Evolutionary conservation across 37 sponge, comb jelly and placozoan genomes (phyloP).

Genomic region (Mnemiopsis leidyi): DNA sequence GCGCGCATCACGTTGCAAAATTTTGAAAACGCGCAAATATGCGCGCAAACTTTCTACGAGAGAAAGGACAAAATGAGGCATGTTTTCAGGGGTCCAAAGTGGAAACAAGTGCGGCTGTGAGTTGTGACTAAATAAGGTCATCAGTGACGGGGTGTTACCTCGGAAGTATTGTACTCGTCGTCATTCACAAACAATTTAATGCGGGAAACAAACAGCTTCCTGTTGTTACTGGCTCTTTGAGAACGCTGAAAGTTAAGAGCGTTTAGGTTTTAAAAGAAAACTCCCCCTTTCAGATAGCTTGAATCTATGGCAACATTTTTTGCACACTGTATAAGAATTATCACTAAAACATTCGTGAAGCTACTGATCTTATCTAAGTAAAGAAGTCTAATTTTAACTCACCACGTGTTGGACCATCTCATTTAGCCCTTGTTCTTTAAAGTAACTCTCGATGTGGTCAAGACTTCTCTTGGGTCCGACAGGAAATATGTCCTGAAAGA

Average conservation of each 20-base stretch:
- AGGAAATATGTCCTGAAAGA: constrained; percentile 20
- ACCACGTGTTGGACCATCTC: constrained; percentile 46
- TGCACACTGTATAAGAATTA: no score
- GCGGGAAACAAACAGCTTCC: background rate
- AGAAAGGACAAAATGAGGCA: background rate
- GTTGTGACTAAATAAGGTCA: background rate
- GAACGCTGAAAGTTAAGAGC: background rate
- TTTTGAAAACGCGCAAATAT: background rate
- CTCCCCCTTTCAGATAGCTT: no score
- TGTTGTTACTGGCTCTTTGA: background rate
- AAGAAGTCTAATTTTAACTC: no score
- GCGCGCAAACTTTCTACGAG: background rate
- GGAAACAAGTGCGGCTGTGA: background rate
- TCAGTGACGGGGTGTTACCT: background rate
- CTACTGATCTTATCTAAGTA: no score
- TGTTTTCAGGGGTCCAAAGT: background rate
- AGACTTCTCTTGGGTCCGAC: background rate
- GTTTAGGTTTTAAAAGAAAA: no score
- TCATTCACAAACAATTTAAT: constrained; percentile 19
- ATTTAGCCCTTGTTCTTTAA: constrained; percentile 17
- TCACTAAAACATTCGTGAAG: no score
- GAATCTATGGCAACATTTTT: no score
- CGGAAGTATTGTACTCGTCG: constrained; percentile 1
- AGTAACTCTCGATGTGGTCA: constrained; percentile 46
- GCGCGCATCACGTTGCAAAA: background rate